Base-by-base conservation (phyloP, 2,113 vertebrate species). In the Cebidichthys violaceus region DNA sequence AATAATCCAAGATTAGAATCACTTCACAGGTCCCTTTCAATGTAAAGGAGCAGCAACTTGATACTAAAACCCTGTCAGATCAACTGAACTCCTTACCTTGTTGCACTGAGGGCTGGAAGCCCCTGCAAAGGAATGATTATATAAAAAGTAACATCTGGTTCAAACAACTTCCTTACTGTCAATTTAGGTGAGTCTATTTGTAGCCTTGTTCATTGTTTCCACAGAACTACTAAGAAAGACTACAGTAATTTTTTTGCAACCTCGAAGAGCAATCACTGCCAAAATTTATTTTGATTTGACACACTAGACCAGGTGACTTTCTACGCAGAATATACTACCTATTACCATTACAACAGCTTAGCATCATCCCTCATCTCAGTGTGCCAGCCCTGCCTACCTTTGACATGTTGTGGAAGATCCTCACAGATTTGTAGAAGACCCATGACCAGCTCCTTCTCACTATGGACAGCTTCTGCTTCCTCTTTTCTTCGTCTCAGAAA, bases 401-500 rank as follows among this genome's bases (percentile, higher is more conserved):
- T 82, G 35, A 85, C 61, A 37, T 78, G 75, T 52, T 85, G 1
- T 62, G 70, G 70, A 41, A 85, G 69, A 11, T 85, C 75, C 45
- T 71, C 65, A 31, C 86, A 85, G 54, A 75, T 57, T 39, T 85
- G 70, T 18, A 88, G 33, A 75, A 88, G 86, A 75, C 8, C 10
- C 9, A 2, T 79, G 59, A 79, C 79, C 45, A 75, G 5, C 4
- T 88, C 43, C 37, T 50, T 82, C 17, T 88, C 75, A 3, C 0
- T 29, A 0, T 24, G 22, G 29, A 85, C 54, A n/a, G 70, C 75
- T 20, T 82, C 5, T 61, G 45, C 37, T 82, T 85, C 86, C 0
- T 35, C 31, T 52, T 27, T 1, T 78, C 82, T 75, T 54, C 0
- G 5, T 62, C 0, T 39, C 31, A 88, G 54, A 29, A 88, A 67